Percentiles rank a stretch among this genome's conserved stretches.
phyloP scores from a whole-genome alignment of 1,140 invertebrate species.

The Aphelenchoides besseyi region DNA sequence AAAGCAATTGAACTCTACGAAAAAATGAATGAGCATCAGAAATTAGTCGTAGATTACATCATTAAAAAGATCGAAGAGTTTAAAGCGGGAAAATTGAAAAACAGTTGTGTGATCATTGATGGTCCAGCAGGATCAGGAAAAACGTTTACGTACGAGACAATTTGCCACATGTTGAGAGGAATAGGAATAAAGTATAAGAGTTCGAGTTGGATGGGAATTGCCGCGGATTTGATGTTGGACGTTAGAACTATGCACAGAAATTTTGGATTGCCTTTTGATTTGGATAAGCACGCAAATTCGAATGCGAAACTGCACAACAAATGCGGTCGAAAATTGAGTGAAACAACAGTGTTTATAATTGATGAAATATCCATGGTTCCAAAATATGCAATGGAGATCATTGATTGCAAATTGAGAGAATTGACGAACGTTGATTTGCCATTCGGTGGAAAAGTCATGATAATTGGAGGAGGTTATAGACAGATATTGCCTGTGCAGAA shows the following conservation, averaged over 20 bases:
- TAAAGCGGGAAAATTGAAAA: not conserved
- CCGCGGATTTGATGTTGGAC: not conserved
- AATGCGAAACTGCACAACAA: not conserved
- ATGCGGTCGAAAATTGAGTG: not conserved
- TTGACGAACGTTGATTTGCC: not conserved
- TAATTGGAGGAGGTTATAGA: not conserved
- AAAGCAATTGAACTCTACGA: not conserved
- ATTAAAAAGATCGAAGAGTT: not conserved
- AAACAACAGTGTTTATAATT: not conserved
- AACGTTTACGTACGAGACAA: not conserved
- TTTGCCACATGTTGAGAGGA: not conserved
- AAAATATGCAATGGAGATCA: not conserved
- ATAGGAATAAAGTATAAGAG: not conserved
- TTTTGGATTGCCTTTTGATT: not conserved
- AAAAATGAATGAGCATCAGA: not conserved
- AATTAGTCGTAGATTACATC: not conserved
- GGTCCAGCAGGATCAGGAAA: too few relatives aligned
- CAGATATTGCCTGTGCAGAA: not conserved
- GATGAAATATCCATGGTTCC: not conserved
- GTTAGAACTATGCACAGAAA: not conserved
- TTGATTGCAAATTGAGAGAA: not conserved
- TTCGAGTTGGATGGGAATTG: not conserved
- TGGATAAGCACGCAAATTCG: not conserved
- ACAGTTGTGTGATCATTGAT: not conserved
- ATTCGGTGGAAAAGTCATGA: not conserved